Percentiles rank a stretch among this genome's conserved stretches.
Evolutionary conservation across 2,797 vertebrate species (phyloP).

Genomic region (Columba guinea): DNA sequence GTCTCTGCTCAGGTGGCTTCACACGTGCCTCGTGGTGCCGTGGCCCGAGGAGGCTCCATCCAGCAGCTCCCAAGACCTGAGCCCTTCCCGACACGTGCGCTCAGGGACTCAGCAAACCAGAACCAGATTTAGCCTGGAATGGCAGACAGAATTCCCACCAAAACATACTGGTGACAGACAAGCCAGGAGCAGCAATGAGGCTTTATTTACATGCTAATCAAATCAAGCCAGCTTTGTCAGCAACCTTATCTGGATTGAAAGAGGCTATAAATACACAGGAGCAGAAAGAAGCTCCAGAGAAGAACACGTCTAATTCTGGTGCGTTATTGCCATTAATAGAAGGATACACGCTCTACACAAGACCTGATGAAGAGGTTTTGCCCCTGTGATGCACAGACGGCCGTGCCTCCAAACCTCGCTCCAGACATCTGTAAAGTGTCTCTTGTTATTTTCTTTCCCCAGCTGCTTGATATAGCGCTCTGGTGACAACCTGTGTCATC

Average conservation of each 20-base stretch:
- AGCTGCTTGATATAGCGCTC: neutral
- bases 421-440: neutral
- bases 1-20: neutral
- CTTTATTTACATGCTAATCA: constrained; percentile 62
- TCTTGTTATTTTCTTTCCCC: neutral
- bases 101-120: neutral
- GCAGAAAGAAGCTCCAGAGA: constrained; percentile 28
- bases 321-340: neutral
- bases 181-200: constrained; percentile 25
- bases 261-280: constrained; percentile 53
- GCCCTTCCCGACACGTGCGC: neutral
- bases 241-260: constrained; percentile 35
- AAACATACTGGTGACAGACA: constrained; percentile 36
- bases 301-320: constrained; percentile 8
- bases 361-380: neutral
- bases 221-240: constrained; percentile 62
- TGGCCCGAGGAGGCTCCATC: neutral
- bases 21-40: accelerated
- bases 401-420: neutral
- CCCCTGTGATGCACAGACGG: neutral
- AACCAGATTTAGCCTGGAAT: constrained; percentile 28
- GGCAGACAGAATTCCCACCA: constrained; percentile 52
- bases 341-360: neutral
- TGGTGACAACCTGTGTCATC: constrained; percentile 21
- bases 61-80: neutral